Base-by-base conservation (phyloP, 1,140 invertebrate genomes). In the Micrasema longulum region DNA sequence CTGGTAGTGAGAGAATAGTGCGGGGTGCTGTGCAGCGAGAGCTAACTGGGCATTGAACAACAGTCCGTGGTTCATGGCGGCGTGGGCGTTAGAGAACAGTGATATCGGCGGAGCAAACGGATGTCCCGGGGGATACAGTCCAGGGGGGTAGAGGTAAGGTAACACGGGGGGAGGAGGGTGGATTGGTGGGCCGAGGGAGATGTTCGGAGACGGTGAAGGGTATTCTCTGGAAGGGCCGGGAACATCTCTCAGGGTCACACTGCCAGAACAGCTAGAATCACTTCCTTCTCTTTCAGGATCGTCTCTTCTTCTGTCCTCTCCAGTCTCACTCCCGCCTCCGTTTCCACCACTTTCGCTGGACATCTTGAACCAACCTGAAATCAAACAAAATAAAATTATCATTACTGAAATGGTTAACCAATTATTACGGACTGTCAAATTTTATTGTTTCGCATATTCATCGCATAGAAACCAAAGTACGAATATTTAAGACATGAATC, bases 111-210 rank as follows among this genome's bases (percentile, higher is more conserved):
- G 92, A 1, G 88, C 89, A 77, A 93, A 89, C 53, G 93, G 89
- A 0, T 87, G 91, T 2, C 88, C 87, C 10, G 88, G 85, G 14
- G 91, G 91, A 82, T 96, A 96, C 55, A 96, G 83, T 1, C 92
- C 93, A n/a, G 91, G 92, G 0, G 92, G 92, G 80, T 95, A 95
- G 12, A 97, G 88, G 86, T 96, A 97, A 65, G 94, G 95, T 74
- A 96, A 84, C 53, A 96, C 86, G 79, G 91, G 89, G 38, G 89
- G 89, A 12, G 93, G 93, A 10, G 93, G 94, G 78, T 95, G 93
- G 10, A 95, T 91, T 7, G 95, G 94, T 16, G 94, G 94, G 9
- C 95, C 94, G 3, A 95, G 90, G 5, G 92, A 94, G 20, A 95
- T 94, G 82, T 95, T 95, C 1, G 93, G 93, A 45, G 92, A 89